These are phyloP conservation scores for Oophaga sylvatica DNA, from an alignment of 2,797 vertebrate species.

Conservation along the genomic window DNA sequence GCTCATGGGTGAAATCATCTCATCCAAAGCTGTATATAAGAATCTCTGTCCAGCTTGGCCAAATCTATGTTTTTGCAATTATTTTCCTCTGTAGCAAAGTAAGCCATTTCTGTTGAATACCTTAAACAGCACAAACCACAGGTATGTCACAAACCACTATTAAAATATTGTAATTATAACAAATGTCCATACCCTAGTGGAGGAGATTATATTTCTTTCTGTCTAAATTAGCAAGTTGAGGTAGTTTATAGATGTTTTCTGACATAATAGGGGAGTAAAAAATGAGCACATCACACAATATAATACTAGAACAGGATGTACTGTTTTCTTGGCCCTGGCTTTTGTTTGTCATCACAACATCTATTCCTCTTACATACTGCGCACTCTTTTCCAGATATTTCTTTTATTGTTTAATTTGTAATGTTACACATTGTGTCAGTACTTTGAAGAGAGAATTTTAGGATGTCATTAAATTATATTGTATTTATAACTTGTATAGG, in stretches of 20 bases:
- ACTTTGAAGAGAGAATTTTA: slow-evolving; percentile 17
- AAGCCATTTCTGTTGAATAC: slow-evolving; percentile 1
- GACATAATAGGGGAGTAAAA: slow-evolving; percentile 31
- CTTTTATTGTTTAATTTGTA: slow-evolving; percentile 39
- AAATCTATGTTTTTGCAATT: background rate
- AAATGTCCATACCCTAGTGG: background rate
- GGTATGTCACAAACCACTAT: background rate
- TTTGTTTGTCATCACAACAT: slow-evolving; percentile 43
- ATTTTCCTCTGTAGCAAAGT: background rate
- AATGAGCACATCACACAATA: slow-evolving; percentile 35
- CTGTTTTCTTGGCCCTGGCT: slow-evolving; percentile 52
- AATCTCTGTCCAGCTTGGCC: background rate
- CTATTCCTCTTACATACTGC: slow-evolving; percentile 37
- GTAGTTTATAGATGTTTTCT: slow-evolving; percentile 29
- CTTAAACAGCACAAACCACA: background rate
- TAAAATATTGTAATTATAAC: background rate
- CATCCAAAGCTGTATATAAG: background rate
- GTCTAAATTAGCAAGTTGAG: slow-evolving; percentile 32
- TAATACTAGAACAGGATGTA: slow-evolving; percentile 56
- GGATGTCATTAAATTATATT: background rate
- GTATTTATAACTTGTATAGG: background rate
- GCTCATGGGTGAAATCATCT: background rate
- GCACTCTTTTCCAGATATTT: slow-evolving; percentile 38
- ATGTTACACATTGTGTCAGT: slow-evolving; percentile 20
- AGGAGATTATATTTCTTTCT: slow-evolving; percentile 32